phyloP scores from a whole-genome alignment of 2,113 vertebrate species.

The Azemiops feae region DNA sequence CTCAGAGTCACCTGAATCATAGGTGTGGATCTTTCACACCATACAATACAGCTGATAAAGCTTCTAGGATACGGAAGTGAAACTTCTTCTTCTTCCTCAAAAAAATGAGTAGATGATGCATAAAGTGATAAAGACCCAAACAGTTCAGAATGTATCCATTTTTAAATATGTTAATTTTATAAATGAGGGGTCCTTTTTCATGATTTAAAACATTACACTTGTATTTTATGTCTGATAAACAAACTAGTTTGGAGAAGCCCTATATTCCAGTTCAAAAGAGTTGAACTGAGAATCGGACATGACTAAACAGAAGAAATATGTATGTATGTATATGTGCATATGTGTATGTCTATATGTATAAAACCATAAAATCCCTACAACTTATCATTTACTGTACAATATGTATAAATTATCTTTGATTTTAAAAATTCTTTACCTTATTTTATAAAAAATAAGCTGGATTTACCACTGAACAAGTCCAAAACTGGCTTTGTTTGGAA shows the following conservation, averaged over 20 bases:
- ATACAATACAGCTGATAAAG: no score
- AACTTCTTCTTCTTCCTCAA: no score
- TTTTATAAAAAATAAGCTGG: not conserved
- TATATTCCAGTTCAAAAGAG: slow-evolving; percentile 39
- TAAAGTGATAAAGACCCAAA: slow-evolving; percentile 39
- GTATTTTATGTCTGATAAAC: slow-evolving; percentile 34
- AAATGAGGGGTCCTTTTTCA: slow-evolving; percentile 63
- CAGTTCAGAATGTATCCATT: slow-evolving; percentile 43
- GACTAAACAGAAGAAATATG: no score
- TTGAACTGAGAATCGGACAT: no score
- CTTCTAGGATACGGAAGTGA: no score
- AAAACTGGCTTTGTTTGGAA: not conserved
- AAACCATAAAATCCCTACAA: not conserved
- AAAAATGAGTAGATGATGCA: no score
- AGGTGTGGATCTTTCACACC: no score
- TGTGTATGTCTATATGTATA: not conserved
- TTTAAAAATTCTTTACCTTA: no score
- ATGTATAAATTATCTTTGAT: not conserved
- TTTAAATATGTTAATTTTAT: slow-evolving; percentile 59
- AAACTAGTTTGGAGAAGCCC: slow-evolving; percentile 32
- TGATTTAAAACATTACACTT: slow-evolving; percentile 53
- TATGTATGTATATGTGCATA: not conserved
- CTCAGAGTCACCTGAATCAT: no score
- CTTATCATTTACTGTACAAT: not conserved
- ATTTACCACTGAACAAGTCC: not conserved